Evolutionary conservation across 2,113 vertebrate genomes (phyloP).

Genomic region (Carollia perspicillata): DNA sequence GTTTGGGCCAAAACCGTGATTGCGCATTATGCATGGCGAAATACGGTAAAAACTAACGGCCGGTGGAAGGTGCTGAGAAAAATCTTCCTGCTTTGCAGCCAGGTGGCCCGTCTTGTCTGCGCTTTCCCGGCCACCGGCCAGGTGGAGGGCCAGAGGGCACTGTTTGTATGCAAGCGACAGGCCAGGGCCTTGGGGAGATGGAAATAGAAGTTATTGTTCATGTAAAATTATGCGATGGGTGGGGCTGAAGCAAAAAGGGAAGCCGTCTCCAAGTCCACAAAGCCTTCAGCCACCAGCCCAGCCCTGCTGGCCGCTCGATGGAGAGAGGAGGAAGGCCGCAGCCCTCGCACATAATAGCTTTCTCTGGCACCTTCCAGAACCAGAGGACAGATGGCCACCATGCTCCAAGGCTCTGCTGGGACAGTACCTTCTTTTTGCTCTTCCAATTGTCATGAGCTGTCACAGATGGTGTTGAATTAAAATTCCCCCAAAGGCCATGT

Average conservation of each 20-base stretch:
- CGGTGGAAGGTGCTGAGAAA: neutral
- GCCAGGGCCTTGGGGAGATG: neutral
- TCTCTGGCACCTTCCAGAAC: neutral
- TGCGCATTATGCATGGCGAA: no score
- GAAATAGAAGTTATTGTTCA: conserved; percentile 20
- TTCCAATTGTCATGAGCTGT: neutral
- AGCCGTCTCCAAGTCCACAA: no score
- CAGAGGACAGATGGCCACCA: neutral
- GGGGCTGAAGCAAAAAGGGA: neutral
- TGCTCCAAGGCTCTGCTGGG: neutral
- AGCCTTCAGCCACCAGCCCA: no score
- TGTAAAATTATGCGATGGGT: neutral
- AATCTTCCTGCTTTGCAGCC: neutral
- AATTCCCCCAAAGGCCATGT: neutral
- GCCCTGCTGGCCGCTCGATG: neutral
- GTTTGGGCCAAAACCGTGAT: no score
- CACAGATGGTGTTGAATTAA: neutral
- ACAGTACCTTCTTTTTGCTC: neutral
- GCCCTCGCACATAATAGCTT: neutral
- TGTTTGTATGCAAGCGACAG: neutral
- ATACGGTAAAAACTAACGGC: conserved; percentile 67
- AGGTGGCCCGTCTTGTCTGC: neutral
- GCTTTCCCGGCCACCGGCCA: neutral
- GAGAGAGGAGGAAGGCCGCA: no score
- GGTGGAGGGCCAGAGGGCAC: neutral